These are phyloP conservation scores for Cheilosia pagana DNA, from an alignment of 2,888 invertebrate species.

Conservation along the genomic window DNA sequence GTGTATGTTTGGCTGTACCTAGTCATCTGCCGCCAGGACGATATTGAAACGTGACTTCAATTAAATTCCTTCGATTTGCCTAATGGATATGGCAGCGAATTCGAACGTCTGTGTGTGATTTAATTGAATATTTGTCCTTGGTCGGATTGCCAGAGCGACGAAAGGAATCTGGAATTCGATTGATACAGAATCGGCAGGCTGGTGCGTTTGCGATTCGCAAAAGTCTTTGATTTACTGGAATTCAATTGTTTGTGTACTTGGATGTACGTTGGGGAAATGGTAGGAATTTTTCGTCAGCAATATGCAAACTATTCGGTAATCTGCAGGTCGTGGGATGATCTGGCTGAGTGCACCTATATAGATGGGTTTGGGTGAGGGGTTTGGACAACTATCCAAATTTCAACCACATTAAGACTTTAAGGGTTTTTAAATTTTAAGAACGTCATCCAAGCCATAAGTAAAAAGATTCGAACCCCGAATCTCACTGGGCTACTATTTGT, in stretches of 20 bases:
- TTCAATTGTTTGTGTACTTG: conserved; percentile 57
- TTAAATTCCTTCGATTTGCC: conserved; percentile 83
- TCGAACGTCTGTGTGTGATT: conserved; percentile 47
- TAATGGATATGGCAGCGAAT: conserved; percentile 43
- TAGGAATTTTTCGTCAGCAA: conserved; percentile 27
- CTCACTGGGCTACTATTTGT: too few species aligned
- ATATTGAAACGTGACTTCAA: conserved; percentile 82
- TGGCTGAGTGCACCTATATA: background rate
- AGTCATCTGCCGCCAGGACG: conserved; percentile 17
- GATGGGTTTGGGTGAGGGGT: too few species aligned
- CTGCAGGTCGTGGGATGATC: conserved; percentile 8
- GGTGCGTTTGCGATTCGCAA: conserved; percentile 49
- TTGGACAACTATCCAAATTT: too few species aligned
- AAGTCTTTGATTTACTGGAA: conserved; percentile 72
- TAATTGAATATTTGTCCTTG: conserved; percentile 69
- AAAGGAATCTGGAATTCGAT: conserved; percentile 60
- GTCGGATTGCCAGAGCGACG: conserved; percentile 30
- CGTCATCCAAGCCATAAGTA: too few species aligned
- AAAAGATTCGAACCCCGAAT: too few species aligned
- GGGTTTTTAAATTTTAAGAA: too few species aligned
- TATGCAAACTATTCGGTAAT: conserved; percentile 43
- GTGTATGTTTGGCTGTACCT: conserved; percentile 25
- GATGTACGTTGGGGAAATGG: conserved; percentile 11
- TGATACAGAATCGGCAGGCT: conserved; percentile 34
- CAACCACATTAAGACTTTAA: too few species aligned